A percentile compares a stretch with the other conserved stretches of the same genome.
These are phyloP conservation scores for Centruroides sculpturatus DNA, from an alignment of 1,140 invertebrate genomes.

Conservation along the genomic window DNA sequence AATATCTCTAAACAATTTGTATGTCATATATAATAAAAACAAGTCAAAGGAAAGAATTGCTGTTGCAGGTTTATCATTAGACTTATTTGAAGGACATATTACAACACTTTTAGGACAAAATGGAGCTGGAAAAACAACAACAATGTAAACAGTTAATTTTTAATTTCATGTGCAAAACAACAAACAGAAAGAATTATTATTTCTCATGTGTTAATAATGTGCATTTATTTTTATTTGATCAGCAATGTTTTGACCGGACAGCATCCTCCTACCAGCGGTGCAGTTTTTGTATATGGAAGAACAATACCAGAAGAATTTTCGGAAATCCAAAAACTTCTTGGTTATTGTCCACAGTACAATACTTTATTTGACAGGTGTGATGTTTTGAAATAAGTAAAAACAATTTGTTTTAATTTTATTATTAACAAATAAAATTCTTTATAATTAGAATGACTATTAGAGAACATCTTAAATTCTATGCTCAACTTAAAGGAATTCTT, in stretches of 20 bases:
- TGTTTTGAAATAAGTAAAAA: background rate
- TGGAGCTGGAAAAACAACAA: slow-evolving; percentile 82
- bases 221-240: slow-evolving; percentile 13
- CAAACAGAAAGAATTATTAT: background rate
- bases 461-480: slow-evolving; percentile 22
- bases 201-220: background rate
- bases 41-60: slow-evolving; percentile 11
- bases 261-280: slow-evolving; percentile 26
- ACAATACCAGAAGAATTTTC: slow-evolving; percentile 20
- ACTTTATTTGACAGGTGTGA: slow-evolving; percentile 29
- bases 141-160: slow-evolving; percentile 35
- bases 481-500: slow-evolving; percentile 19
- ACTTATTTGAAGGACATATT: slow-evolving; percentile 46
- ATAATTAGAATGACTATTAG: slow-evolving; percentile 23
- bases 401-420: too few species aligned
- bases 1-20: slow-evolving; percentile 13
- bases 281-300: slow-evolving; percentile 25
- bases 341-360: slow-evolving; percentile 37
- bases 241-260: slow-evolving; percentile 32
- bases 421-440: background rate
- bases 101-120: slow-evolving; percentile 44
- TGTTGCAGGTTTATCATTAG: slow-evolving; percentile 51
- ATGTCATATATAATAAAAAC: slow-evolving; percentile 16
- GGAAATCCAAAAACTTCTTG: slow-evolving; percentile 22
- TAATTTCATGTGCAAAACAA: background rate